A percentile compares a stretch with the other conserved stretches of the same genome.
Evolutionary conservation across 2,888 invertebrate genomes (phyloP).

Genomic region (Leucoptera coffeella): DNA sequence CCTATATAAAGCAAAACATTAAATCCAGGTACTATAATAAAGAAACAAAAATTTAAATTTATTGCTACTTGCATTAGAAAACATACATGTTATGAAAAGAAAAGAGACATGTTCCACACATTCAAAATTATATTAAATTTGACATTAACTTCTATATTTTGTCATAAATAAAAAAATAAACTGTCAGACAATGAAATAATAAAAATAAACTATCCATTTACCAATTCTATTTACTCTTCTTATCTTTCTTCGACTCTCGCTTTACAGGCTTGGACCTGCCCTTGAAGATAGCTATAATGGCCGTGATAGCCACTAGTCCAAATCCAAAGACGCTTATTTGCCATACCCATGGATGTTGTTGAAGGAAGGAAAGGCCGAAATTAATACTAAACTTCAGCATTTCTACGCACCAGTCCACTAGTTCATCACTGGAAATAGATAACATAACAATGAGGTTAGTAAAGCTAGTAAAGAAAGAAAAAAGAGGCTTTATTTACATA

Average conservation of each 20-base stretch:
- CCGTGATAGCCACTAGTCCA: conserved; percentile 38
- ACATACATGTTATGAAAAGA: too few relatives aligned
- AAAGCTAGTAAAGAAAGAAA: too few relatives aligned
- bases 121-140: too few relatives aligned
- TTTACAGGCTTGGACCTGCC: conserved; percentile 24
- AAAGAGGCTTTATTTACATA: too few relatives aligned
- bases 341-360: conserved; percentile 42
- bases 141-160: too few relatives aligned
- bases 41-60: too few relatives aligned
- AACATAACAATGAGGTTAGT: too few relatives aligned
- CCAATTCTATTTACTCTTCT: conserved; percentile 29
- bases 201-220: conserved; percentile 9
- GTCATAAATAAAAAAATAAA: not conserved
- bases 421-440: conserved; percentile 38
- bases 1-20: too few relatives aligned
- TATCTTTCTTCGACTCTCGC: conserved; percentile 36
- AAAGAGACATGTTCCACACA: too few relatives aligned
- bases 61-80: too few relatives aligned
- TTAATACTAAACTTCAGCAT: conserved; percentile 26
- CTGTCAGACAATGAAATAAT: conserved; percentile 7
- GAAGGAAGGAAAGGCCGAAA: conserved; percentile 23
- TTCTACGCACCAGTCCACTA: conserved; percentile 39
- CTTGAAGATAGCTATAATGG: conserved; percentile 37
- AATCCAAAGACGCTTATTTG: conserved; percentile 41
- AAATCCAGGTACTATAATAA: too few relatives aligned